Base-by-base conservation (phyloP, 2,888 invertebrate genomes). In the Perithous albicinctus region DNA sequence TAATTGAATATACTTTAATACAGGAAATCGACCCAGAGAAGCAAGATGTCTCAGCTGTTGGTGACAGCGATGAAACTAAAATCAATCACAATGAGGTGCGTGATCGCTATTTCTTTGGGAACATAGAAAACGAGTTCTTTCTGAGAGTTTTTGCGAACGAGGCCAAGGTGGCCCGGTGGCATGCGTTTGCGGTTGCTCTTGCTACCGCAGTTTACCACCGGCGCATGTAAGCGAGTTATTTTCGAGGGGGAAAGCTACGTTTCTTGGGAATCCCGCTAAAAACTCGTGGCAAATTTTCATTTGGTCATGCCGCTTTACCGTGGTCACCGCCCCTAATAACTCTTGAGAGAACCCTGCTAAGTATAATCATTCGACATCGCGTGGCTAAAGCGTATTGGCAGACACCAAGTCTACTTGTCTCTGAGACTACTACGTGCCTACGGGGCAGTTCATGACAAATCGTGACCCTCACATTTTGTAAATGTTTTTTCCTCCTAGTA, bases 11-110 rank as follows among this genome's bases (percentile, higher is more conserved):
- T 75, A 82, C 83, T 92, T 91, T 88, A 85, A 85, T 83, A 72
- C 89, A 96, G 96, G 96, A 96, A 92, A 94, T 95, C 88, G 96
- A 96, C 92, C 95, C 95, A 87, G 96, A 96, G 84, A 95, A 95
- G 89, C 96, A 96, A 91, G 93, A 94, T 82, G 80, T 89, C 54
- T 90, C 90, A 20, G 89, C 91, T 70, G 90, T 91, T 51, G 93
- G 91, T 66, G 93, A 92, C 74, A 89, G 87, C 77, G 92, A 92
- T 59, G 92, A 92, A 67, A 84, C 88, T 75, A 93, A 93, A 84
- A 85, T 89, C 81, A 93, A 92, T 86, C 92, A 92, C 82, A 92
- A 86, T 69, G 93, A 93, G 89, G 93, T 91, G 84, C 94, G 82
- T 82, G 51, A 35, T 35, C 29, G 41, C 32, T 26, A 54, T 59